Evolutionary conservation across 2,888 invertebrate genomes (phyloP), one percentile per base, ranked within the genome.

Genomic region (Idaea aversata): DNA sequence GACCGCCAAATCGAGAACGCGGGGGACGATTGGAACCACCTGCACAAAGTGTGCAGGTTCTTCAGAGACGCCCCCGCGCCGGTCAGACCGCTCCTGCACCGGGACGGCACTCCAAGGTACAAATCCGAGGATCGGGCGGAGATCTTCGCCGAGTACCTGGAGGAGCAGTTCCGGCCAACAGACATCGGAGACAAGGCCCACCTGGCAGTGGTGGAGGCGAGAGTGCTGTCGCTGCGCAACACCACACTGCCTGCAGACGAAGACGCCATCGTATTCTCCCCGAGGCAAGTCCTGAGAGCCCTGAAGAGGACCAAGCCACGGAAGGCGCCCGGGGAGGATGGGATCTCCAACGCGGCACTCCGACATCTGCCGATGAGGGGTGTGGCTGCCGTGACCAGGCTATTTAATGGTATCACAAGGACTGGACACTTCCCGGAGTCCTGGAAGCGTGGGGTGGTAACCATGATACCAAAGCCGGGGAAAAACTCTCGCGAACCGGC

Each of bases 381-480:
- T 5, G n/a, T 58, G 4, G 66, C 59, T n/a, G 35, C 36, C 5
- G 25, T 66, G 1, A 57, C 67, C 0, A 15, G 65, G 0, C 57
- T 66, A 0, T 64, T 35, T 61, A 69, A 63, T 4, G 67, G 67
- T 0, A 68, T 71, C 3, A 15, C 66, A 2, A 61, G 65, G 15
- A 67, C 66, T 0, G 59, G 60, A 0, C 61, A 61, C 47, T 72
- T 70, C 59, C 70, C 70, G 0, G 5, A n/a, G 0, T 1, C 3
- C 0, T 76, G 75, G 75, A 76, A 75, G 35, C 34, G 7, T 0
- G 74, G 71, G 0, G 36, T n/a, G 0, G 65, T 76, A 5, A 70
- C 75, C 5, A 47, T 47, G 47, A 47, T 47, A 5, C 47, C 47
- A 2, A 47, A 47, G 13, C 47, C 5, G 13, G 13, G 13, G 47